A percentile compares a stretch with the other conserved stretches of the same genome.
Evolutionary conservation across 2,113 vertebrate genomes (phyloP).

Genomic region (Pomatostomus ruficeps): DNA sequence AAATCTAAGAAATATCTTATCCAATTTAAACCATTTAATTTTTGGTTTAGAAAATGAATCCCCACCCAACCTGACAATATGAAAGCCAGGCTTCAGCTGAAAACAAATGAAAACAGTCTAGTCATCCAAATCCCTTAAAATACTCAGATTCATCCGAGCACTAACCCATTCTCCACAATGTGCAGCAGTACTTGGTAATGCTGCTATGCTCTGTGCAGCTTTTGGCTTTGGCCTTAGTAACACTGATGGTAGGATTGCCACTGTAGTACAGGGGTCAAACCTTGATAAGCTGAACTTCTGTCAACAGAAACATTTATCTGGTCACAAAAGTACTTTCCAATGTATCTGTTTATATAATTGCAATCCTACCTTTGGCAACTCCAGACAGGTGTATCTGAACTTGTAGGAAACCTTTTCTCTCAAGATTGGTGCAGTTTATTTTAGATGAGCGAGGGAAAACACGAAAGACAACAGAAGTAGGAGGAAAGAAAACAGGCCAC

Average conservation of each 20-base stretch:
- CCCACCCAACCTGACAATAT: not conserved
- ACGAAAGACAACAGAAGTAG: not conserved
- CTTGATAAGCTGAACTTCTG: not conserved
- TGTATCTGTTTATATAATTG: not conserved
- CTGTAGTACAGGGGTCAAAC: slow-evolving; percentile 3
- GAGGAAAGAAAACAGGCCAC: not conserved
- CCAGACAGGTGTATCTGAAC: not conserved
- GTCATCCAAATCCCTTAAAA: not conserved
- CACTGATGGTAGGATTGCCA: not conserved
- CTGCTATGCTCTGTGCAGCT: not conserved
- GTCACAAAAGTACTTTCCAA: not conserved
- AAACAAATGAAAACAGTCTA: not conserved
- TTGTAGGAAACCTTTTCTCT: not conserved
- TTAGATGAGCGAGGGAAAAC: not conserved
- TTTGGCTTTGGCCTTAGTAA: slow-evolving; percentile 3
- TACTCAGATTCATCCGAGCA: not conserved
- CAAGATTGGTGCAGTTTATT: not conserved
- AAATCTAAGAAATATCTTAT: not conserved
- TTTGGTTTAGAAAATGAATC: slow-evolving; percentile 31
- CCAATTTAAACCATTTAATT: not conserved
- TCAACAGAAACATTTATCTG: slow-evolving; percentile 1
- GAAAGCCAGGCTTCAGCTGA: not conserved
- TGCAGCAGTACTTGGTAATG: not conserved
- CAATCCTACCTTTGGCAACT: not conserved
- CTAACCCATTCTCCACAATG: not conserved